phyloP scores from a whole-genome alignment of 2,113 vertebrate species.

The Sebastes schlegelii region DNA sequence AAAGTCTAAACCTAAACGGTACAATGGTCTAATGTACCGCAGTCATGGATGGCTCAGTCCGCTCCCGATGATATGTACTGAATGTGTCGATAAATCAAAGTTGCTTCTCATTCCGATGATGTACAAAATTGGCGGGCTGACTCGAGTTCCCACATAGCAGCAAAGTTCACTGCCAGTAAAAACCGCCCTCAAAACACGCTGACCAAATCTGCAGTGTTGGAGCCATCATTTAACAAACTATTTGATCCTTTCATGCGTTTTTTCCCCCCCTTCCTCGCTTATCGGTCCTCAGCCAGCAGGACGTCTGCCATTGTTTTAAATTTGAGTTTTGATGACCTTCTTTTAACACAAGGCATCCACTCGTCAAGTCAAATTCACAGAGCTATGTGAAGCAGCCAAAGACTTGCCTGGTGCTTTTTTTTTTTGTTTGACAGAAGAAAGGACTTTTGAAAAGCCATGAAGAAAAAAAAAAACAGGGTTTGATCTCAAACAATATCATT shows the following conservation, averaged over 20 bases:
- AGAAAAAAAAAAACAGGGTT: constrained; percentile 26
- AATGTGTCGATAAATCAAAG: constrained; percentile 66
- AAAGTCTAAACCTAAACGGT: constrained; percentile 67
- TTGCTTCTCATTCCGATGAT: constrained; percentile 30
- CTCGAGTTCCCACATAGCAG: constrained; percentile 49
- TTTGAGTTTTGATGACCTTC: constrained; percentile 48
- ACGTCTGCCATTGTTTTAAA: constrained; percentile 56
- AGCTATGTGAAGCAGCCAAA: constrained; percentile 56
- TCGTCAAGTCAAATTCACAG: constrained; percentile 56
- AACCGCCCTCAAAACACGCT: constrained; percentile 49
- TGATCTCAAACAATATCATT: constrained; percentile 61
- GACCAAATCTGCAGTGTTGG: constrained; percentile 66
- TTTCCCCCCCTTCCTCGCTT: constrained; percentile 3
- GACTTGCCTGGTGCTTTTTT: constrained; percentile 25
- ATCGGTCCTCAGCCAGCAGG: constrained; percentile 52
- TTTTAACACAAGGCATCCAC: constrained; percentile 62
- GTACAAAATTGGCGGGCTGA: constrained; percentile 39
- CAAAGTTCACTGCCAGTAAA: constrained; percentile 55
- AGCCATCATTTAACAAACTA: constrained; percentile 50
- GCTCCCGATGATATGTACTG: constrained; percentile 31
- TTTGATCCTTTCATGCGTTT: constrained; percentile 59
- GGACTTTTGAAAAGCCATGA: constrained; percentile 4
- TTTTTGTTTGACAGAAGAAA: constrained; percentile 40
- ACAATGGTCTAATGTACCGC: constrained; percentile 64
- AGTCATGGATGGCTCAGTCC: constrained; percentile 53